These are phyloP conservation scores for Brassicogethes aeneus DNA, from an alignment of 2,888 invertebrate genomes.

Conservation along the genomic window DNA sequence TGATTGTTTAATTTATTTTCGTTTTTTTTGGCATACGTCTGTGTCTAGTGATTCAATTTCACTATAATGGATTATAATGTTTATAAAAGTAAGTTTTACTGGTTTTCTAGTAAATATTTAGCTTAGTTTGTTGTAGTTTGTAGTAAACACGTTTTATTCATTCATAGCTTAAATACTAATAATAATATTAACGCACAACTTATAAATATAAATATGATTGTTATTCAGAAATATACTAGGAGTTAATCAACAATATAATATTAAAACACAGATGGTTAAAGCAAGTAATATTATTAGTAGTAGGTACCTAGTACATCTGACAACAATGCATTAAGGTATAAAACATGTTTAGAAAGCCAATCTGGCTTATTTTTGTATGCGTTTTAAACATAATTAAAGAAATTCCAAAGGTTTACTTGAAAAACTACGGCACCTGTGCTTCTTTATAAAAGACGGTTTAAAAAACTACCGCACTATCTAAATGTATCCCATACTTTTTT, in stretches of 20 bases:
- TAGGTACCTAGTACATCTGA: not conserved
- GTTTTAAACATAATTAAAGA: too few species aligned
- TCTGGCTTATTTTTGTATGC: too few species aligned
- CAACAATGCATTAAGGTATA: not conserved
- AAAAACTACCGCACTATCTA: too few species aligned
- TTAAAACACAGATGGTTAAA: not conserved
- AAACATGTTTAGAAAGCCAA: not conserved
- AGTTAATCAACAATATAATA: too few species aligned
- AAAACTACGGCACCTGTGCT: too few species aligned
- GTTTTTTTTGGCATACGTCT: too few species aligned
- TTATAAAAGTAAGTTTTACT: slow-evolving; percentile 1
- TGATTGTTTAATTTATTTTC: too few species aligned
- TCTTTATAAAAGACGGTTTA: too few species aligned
- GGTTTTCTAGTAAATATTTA: not conserved
- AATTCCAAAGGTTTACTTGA: too few species aligned
- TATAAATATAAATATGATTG: not conserved
- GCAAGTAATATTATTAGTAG: not conserved
- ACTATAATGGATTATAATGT: not conserved
- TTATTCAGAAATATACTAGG: too few species aligned
- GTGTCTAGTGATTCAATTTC: not conserved
- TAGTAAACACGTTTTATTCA: not conserved
- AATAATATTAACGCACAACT: not conserved
- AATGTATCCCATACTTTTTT: too few species aligned
- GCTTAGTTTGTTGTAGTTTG: not conserved
- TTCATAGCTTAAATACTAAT: not conserved